These are phyloP conservation scores for Heteractis magnifica DNA, from an alignment of 92 coral and sea anemone genomes.

Conservation along the genomic window DNA sequence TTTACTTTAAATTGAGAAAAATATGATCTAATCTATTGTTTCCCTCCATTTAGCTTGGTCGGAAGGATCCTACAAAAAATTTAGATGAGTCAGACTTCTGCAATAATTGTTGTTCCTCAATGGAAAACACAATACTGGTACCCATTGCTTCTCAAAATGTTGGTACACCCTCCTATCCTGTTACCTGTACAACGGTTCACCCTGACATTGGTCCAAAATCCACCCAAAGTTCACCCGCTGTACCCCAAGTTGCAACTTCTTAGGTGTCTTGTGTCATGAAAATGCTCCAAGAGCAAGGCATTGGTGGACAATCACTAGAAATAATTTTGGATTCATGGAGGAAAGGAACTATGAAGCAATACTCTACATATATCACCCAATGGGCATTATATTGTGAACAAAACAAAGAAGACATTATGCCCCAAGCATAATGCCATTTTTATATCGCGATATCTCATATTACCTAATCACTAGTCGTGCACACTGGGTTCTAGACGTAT, in stretches of 20 bases:
- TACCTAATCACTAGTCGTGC: too few species aligned
- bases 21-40: too few species aligned
- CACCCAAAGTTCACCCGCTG: conserved; percentile 1
- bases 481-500: not conserved
- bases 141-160: conserved; percentile 20
- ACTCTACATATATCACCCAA: too few species aligned
- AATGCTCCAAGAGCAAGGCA: conserved; percentile 27
- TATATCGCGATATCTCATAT: too few species aligned
- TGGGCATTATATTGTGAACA: not conserved
- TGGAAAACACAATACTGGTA: too few species aligned
- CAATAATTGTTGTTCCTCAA: conserved; percentile 41
- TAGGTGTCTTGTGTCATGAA: too few species aligned
- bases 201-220: not conserved
- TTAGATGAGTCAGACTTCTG: conserved; percentile 38
- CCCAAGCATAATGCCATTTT: too few species aligned
- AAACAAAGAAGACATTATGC: not conserved
- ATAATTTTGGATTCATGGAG: conserved; percentile 26
- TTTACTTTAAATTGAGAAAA: conserved; percentile 35
- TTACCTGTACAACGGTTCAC: not conserved
- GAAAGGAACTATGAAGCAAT: conserved; percentile 19
- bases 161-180: conserved; percentile 17
- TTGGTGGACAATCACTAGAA: not conserved
- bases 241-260: not conserved
- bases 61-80: conserved; percentile 46
- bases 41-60: too few species aligned